phyloP scores from a whole-genome alignment of 2,113 vertebrate species.

The Vicugna pacos region DNA sequence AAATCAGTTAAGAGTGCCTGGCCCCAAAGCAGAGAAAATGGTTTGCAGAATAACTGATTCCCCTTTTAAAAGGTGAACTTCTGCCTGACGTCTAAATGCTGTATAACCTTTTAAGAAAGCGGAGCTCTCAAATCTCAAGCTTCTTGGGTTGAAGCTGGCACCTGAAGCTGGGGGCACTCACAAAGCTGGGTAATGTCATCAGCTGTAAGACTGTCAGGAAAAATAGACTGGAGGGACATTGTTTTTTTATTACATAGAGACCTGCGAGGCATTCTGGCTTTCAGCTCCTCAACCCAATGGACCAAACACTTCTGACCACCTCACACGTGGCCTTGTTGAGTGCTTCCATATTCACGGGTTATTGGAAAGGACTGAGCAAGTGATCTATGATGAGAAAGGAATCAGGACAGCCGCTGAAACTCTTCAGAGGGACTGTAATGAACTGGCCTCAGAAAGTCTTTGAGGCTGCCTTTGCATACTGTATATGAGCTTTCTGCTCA shows the following conservation, averaged over 20 bases:
- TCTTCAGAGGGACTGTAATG: slow-evolving; percentile 38
- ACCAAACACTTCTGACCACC: not conserved
- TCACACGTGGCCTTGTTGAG: not conserved
- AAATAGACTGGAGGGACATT: not conserved
- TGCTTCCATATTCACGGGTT: not conserved
- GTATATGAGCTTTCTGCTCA: slow-evolving; percentile 63
- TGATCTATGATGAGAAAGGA: not conserved
- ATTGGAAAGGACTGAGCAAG: slow-evolving; percentile 24
- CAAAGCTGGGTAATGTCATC: not conserved
- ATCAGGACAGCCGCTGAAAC: not conserved
- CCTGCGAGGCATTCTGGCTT: not conserved
- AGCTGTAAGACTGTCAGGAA: not conserved
- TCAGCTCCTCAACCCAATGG: not conserved
- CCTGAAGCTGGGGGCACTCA: not conserved
- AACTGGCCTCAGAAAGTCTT: not conserved
- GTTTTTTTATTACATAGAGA: not conserved
- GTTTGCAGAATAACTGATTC: slow-evolving; percentile 1
- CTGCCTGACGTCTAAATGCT: not conserved
- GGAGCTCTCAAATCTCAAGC: not conserved
- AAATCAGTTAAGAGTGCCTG: slow-evolving; percentile 68
- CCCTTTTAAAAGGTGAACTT: not conserved
- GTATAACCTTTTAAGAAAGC: not conserved
- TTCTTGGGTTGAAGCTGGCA: not conserved
- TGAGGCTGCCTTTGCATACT: slow-evolving; percentile 27
- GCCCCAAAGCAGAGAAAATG: slow-evolving; percentile 54